Percentiles rank a stretch among this genome's conserved stretches.
Evolutionary conservation across 1,140 invertebrate species (phyloP).

Genomic region (Drosophila sucinea): DNA sequence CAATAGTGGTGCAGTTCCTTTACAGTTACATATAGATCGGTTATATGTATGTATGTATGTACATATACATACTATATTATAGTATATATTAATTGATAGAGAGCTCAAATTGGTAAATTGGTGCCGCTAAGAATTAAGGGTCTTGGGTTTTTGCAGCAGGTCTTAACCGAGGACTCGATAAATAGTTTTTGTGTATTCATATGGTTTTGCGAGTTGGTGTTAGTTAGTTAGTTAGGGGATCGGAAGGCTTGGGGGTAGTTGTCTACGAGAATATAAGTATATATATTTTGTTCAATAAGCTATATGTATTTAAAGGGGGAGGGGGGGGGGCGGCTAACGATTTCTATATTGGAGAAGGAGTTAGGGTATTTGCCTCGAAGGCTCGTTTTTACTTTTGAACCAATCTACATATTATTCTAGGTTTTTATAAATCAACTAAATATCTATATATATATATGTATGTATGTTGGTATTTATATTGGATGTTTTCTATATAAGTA

Average conservation of each 20-base stretch:
- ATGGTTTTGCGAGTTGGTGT: not conserved
- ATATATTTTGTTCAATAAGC: not conserved
- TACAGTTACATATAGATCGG: constrained; percentile 7
- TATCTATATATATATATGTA: constrained; percentile 16
- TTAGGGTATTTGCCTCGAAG: not conserved
- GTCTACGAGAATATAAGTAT: not conserved
- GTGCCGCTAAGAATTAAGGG: constrained; percentile 1
- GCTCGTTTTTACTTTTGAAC: constrained; percentile 3
- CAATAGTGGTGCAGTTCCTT: constrained; percentile 9
- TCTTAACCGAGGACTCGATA: constrained; percentile 2
- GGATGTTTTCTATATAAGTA: not conserved
- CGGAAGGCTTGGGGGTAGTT: not conserved
- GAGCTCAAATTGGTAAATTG: not conserved
- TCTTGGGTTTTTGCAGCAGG: constrained; percentile 3
- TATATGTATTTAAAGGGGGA: not conserved
- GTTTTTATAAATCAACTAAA: not conserved
- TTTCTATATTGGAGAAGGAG: not conserved
- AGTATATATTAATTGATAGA: not conserved
- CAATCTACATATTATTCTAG: not conserved
- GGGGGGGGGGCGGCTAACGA: not conserved
- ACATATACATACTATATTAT: not conserved
- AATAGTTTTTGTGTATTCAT: constrained; percentile 4
- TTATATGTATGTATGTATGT: constrained; percentile 2
- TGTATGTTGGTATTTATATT: constrained; percentile 3
- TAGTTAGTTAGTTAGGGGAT: not conserved